Percentiles rank a stretch among this genome's conserved stretches.
phyloP scores from a whole-genome alignment of 2,113 vertebrate genomes.

The Nipponia nippon region DNA sequence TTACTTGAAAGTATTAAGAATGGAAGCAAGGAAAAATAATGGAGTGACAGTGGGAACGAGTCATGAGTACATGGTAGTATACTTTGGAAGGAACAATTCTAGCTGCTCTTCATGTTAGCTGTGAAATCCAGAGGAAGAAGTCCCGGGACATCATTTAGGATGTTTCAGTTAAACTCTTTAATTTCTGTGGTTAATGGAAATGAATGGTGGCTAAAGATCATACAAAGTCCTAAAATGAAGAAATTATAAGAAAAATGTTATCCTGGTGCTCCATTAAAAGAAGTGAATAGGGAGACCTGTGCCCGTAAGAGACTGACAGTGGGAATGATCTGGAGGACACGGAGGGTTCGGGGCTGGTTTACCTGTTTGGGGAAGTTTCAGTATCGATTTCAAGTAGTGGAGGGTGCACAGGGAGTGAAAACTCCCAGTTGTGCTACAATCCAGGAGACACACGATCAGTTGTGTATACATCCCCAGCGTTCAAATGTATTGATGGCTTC shows the following conservation, averaged over 20 bases:
- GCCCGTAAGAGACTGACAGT: fast-evolving
- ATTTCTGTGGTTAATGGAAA: not conserved
- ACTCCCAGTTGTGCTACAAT: fast-evolving
- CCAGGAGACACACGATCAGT: fast-evolving
- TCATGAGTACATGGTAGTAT: not conserved
- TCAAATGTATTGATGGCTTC: fast-evolving
- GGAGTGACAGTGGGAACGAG: not conserved
- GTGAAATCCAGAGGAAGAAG: not conserved
- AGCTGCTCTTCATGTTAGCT: not conserved
- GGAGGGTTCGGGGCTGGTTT: not conserved
- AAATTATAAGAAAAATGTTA: not conserved
- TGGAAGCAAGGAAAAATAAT: not conserved
- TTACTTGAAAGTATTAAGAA: not conserved
- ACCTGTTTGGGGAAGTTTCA: not conserved
- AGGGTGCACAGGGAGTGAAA: fast-evolving
- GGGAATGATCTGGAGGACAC: not conserved
- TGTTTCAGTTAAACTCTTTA: not conserved
- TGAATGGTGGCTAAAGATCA: not conserved
- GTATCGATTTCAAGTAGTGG: fast-evolving
- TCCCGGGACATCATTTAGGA: not conserved
- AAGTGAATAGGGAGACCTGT: not conserved
- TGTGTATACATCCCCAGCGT: fast-evolving
- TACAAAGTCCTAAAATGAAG: not conserved
- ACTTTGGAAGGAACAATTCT: not conserved
- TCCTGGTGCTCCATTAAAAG: not conserved